Evolutionary conservation across 53 echinoderm and acorn worm genomes (phyloP).

Genomic region (Holothuria scabra): DNA sequence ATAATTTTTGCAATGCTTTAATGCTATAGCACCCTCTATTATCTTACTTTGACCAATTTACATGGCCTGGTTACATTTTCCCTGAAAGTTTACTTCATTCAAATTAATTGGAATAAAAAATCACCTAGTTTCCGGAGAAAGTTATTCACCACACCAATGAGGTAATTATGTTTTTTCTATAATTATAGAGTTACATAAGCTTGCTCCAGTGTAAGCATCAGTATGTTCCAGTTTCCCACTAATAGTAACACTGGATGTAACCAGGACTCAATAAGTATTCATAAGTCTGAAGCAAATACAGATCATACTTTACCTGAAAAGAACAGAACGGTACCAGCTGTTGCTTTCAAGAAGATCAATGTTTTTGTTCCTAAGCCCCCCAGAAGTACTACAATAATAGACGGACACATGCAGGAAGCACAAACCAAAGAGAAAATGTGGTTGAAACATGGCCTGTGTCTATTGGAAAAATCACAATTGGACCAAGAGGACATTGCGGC

Average conservation of each 20-base stretch:
- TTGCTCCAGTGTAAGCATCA: slow-evolving; percentile 14
- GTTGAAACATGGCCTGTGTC: not conserved
- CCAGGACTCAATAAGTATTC: not conserved
- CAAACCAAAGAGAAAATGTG: slow-evolving; percentile 5
- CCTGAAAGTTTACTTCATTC: no score
- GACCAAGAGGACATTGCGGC: not conserved
- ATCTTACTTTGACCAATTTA: no score
- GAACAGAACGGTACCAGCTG: slow-evolving; percentile 24
- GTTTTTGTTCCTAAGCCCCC: slow-evolving; percentile 49
- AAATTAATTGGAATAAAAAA: no score
- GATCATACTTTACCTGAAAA: slow-evolving; percentile 51
- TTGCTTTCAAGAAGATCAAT: slow-evolving; percentile 47
- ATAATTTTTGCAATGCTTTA: no score
- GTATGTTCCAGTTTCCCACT: slow-evolving; percentile 62
- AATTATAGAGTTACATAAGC: no score
- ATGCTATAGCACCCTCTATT: no score
- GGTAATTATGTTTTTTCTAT: no score
- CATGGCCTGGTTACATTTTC: no score
- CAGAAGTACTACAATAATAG: not conserved
- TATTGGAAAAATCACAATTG: not conserved
- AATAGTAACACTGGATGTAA: slow-evolving; percentile 31
- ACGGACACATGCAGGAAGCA: slow-evolving; percentile 7
- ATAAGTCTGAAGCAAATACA: no score
- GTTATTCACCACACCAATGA: no score
- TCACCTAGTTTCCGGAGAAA: no score